A percentile compares a stretch with the other conserved stretches of the same genome.
Conservation (phyloP, 2,113 vertebrate species). For the Chlorodrepanis virens region DNA sequence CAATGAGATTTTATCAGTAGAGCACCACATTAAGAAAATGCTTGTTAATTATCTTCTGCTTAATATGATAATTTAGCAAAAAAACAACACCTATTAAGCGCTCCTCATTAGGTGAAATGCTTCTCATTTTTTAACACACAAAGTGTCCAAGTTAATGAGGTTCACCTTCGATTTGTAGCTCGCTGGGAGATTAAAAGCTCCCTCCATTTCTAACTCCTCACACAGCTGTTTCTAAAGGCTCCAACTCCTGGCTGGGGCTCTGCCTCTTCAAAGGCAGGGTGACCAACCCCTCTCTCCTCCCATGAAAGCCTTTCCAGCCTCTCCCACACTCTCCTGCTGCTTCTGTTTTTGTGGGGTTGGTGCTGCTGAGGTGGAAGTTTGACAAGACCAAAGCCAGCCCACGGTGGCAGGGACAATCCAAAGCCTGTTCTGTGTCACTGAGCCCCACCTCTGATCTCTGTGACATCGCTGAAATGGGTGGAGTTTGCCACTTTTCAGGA, state of each 20-base stretch:
- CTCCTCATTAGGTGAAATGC: constrained; percentile 58
- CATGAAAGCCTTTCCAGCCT: constrained; percentile 6
- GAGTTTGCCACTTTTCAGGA: neutral
- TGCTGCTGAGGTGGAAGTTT: neutral
- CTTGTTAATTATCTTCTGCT: constrained; percentile 64
- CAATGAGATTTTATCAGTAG: constrained; percentile 48
- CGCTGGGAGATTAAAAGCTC: constrained; percentile 28
- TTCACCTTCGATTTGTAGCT: constrained; percentile 57
- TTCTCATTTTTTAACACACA: constrained; percentile 55
- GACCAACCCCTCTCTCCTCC: neutral
- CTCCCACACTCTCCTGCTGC: neutral
- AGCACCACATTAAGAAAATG: constrained; percentile 56
- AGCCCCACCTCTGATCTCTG: neutral
- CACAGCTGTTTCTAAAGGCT: neutral
- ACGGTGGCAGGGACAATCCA: neutral
- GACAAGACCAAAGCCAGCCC: neutral
- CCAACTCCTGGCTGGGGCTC: neutral
- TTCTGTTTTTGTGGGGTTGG: neutral
- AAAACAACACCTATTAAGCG: constrained; percentile 63
- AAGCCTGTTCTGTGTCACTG: neutral
- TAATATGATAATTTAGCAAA: constrained; percentile 68
- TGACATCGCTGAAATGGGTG: neutral
- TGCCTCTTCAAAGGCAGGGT: neutral
- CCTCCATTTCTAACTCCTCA: neutral
- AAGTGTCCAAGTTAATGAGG: constrained; percentile 55